phyloP scores from a whole-genome alignment of 1,140 invertebrate genomes.

The Trigoniulus corallinus region DNA sequence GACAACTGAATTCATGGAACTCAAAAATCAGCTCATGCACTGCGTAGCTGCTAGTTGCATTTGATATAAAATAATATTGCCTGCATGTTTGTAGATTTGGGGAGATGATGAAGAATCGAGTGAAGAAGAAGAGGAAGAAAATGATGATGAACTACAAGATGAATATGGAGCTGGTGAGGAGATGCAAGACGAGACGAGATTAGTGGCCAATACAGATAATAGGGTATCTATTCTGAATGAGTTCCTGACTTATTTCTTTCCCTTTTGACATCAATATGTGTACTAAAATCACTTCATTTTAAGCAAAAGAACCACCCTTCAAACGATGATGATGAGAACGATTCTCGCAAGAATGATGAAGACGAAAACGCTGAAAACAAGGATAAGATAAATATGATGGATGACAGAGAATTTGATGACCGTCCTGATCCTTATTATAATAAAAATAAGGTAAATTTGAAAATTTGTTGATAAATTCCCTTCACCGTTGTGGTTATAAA shows the following conservation, averaged over 20 bases:
- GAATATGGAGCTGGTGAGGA: constrained; percentile 12
- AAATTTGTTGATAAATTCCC: neutral
- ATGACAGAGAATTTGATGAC: constrained; percentile 26
- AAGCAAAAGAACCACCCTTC: neutral
- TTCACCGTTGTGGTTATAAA: too few relatives aligned
- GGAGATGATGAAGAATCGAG: constrained; percentile 42
- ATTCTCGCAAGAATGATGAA: constrained; percentile 36
- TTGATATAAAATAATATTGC: too few relatives aligned
- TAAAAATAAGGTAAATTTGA: neutral
- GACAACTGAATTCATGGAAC: too few relatives aligned
- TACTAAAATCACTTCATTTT: too few relatives aligned
- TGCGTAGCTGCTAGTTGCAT: too few relatives aligned
- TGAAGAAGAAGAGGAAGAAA: constrained; percentile 10
- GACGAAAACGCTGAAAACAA: constrained; percentile 45
- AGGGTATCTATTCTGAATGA: constrained; percentile 10
- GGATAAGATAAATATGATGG: constrained; percentile 23
- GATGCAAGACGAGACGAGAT: constrained; percentile 17
- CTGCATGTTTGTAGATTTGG: constrained; percentile 51
- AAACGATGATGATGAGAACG: neutral
- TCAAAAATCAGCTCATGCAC: too few relatives aligned
- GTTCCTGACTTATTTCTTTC: too few relatives aligned
- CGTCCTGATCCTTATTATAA: constrained; percentile 12
- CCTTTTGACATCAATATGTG: too few relatives aligned
- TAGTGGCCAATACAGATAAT: constrained; percentile 29
- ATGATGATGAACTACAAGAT: constrained; percentile 7